phyloP scores from a whole-genome alignment of 2,888 invertebrate genomes.

The Spilosoma lubricipeda region DNA sequence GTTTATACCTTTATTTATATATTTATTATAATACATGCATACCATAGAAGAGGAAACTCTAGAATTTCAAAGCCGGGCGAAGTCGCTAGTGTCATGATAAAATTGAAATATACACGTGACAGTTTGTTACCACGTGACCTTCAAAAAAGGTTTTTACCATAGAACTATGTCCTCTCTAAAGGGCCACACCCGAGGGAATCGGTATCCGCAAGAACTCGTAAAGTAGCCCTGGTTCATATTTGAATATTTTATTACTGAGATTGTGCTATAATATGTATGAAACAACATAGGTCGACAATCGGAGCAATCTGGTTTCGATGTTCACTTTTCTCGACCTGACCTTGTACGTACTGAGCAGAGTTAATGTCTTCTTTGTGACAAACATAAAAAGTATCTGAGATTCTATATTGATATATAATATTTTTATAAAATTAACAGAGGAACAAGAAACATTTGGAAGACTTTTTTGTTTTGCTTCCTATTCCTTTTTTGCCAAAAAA shows the following conservation, averaged over 20 bases:
- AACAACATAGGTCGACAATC: conserved; percentile 43
- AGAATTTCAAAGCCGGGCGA: too few relatives aligned
- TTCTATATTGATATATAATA: conserved; percentile 11
- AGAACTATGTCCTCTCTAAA: conserved; percentile 5
- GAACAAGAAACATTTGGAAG: too few relatives aligned
- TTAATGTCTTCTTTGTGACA: conserved; percentile 26
- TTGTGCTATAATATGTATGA: conserved; percentile 42
- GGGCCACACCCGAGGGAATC: neutral
- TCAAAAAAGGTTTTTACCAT: conserved; percentile 1
- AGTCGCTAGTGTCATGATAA: neutral
- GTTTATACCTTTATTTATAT: too few relatives aligned
- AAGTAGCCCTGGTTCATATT: conserved; percentile 35
- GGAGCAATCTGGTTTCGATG: conserved; percentile 46
- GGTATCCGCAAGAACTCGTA: conserved; percentile 23
- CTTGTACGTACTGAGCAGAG: conserved; percentile 27
- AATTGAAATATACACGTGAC: neutral
- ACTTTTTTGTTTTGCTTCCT: neutral
- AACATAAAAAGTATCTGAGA: conserved; percentile 11
- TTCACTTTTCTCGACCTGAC: conserved; percentile 39
- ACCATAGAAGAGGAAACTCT: too few relatives aligned
- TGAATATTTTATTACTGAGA: conserved; percentile 46
- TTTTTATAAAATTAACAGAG: conserved; percentile 26
- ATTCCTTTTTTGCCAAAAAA: too few relatives aligned
- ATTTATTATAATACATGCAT: too few relatives aligned
- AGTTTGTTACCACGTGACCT: conserved; percentile 2